Evolutionary conservation across 2,888 invertebrate genomes (phyloP).

Genomic region (Tridacna crocea): DNA sequence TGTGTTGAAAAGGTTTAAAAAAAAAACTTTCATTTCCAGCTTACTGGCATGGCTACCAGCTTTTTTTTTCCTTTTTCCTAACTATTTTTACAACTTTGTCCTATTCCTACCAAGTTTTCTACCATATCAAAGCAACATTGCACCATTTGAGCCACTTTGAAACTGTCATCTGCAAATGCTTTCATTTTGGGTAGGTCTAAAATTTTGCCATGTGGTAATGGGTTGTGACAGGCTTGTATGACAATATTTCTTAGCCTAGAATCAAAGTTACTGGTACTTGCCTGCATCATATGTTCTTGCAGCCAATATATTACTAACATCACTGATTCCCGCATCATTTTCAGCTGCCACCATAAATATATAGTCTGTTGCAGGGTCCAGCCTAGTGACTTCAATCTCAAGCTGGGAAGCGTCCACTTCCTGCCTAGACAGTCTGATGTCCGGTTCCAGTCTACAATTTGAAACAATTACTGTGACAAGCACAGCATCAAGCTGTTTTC

Average conservation of each 20-base stretch:
- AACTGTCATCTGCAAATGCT: too few species aligned
- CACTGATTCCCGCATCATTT: conserved; percentile 74
- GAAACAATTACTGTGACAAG: not conserved
- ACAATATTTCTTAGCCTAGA: not conserved
- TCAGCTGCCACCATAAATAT: conserved; percentile 74
- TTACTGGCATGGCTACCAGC: too few species aligned
- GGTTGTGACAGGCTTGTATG: not conserved
- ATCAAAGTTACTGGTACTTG: not conserved
- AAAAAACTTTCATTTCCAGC: too few species aligned
- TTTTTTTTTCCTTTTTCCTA: too few species aligned
- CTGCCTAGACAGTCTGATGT: conserved; percentile 8
- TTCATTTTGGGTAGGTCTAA: not conserved
- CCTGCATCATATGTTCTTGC: conserved; percentile 76
- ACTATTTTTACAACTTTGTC: too few species aligned
- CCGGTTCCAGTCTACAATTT: conserved; percentile 24
- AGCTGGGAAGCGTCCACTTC: conserved; percentile 45
- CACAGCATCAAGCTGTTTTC: too few species aligned
- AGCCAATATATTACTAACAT: conserved; percentile 68
- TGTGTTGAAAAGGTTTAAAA: too few species aligned
- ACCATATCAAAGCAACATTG: too few species aligned
- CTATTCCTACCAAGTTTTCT: too few species aligned
- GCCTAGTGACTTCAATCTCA: conserved; percentile 61
- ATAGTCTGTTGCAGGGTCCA: conserved; percentile 73
- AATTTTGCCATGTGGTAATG: not conserved
- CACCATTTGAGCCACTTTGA: too few species aligned